These are phyloP conservation scores for Orthonevra nobilis DNA, from an alignment of 2,888 invertebrate genomes.

Conservation along the genomic window DNA sequence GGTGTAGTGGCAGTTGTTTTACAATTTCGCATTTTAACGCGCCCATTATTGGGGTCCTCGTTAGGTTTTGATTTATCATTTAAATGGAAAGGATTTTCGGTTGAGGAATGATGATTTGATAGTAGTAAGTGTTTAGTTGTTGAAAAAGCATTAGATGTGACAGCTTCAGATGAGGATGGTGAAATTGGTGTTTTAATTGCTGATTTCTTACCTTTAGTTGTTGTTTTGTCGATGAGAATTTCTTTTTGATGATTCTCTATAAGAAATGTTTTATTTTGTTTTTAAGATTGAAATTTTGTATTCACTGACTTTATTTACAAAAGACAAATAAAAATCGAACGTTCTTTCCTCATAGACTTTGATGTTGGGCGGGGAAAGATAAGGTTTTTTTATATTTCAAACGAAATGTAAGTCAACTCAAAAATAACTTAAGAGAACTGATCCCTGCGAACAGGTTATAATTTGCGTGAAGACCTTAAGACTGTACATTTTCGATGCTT, in stretches of 20 bases:
- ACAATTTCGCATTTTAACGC: conserved; percentile 41
- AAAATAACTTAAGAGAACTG: too few relatives aligned
- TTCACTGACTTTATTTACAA: not conserved
- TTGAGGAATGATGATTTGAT: conserved; percentile 47
- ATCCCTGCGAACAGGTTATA: too few relatives aligned
- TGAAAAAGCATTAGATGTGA: conserved; percentile 43
- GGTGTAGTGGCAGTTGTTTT: conserved; percentile 58
- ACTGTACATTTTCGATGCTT: too few relatives aligned
- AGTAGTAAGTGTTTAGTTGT: conserved; percentile 60
- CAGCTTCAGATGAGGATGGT: conserved; percentile 57
- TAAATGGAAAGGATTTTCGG: conserved; percentile 18
- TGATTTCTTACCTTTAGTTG: conserved; percentile 56
- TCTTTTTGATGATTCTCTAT: conserved; percentile 62
- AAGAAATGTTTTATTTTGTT: conserved; percentile 61
- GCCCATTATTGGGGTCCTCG: conserved; percentile 38
- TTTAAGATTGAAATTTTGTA: conserved; percentile 48
- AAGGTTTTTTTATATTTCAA: too few relatives aligned
- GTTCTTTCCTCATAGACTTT: too few relatives aligned
- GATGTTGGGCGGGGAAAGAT: too few relatives aligned
- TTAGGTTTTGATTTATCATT: conserved; percentile 53
- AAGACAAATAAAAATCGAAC: too few relatives aligned
- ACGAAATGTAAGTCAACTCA: too few relatives aligned
- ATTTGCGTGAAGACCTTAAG: too few relatives aligned
- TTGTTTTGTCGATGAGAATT: conserved; percentile 48
- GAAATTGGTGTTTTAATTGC: conserved; percentile 49